Evolutionary conservation across 2,113 vertebrate species (phyloP).

Genomic region (Xyrauchen texanus): DNA sequence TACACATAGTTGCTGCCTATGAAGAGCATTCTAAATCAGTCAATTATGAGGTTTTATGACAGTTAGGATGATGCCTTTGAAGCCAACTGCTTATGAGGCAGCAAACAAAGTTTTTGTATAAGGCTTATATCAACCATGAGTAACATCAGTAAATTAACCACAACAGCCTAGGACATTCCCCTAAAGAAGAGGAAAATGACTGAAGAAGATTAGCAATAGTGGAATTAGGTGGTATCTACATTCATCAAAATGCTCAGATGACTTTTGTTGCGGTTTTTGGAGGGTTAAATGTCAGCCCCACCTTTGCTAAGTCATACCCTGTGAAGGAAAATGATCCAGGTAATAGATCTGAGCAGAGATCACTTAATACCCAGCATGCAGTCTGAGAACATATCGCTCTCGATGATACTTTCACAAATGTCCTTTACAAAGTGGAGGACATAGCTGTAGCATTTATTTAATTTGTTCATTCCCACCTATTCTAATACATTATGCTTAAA

Average conservation of each 20-base stretch:
- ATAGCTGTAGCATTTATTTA: conserved; percentile 44
- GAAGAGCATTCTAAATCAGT: too few species aligned
- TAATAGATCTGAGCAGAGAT: conserved; percentile 65
- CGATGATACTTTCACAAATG: conserved; percentile 63
- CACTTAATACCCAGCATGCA: conserved; percentile 56
- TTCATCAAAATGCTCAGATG: conserved; percentile 36
- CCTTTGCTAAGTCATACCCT: conserved; percentile 35
- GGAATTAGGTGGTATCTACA: too few species aligned
- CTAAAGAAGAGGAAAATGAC: not conserved
- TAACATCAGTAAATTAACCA: too few species aligned
- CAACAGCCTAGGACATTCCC: too few species aligned
- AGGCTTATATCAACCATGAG: too few species aligned
- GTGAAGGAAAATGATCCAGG: conserved; percentile 61
- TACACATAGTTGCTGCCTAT: too few species aligned
- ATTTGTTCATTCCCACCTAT: conserved; percentile 46
- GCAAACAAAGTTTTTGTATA: too few species aligned
- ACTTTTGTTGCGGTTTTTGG: conserved; percentile 33
- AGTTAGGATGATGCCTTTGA: too few species aligned
- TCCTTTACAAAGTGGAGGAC: conserved; percentile 55
- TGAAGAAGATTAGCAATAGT: not conserved
- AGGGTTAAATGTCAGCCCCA: conserved; percentile 57
- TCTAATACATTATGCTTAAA: conserved; percentile 32
- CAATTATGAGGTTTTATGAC: too few species aligned
- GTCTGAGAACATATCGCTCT: conserved; percentile 62
- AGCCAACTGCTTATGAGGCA: too few species aligned